These are phyloP conservation scores for Stenchaetothrips biformis DNA, from an alignment of 2,888 invertebrate species.

Conservation along the genomic window DNA sequence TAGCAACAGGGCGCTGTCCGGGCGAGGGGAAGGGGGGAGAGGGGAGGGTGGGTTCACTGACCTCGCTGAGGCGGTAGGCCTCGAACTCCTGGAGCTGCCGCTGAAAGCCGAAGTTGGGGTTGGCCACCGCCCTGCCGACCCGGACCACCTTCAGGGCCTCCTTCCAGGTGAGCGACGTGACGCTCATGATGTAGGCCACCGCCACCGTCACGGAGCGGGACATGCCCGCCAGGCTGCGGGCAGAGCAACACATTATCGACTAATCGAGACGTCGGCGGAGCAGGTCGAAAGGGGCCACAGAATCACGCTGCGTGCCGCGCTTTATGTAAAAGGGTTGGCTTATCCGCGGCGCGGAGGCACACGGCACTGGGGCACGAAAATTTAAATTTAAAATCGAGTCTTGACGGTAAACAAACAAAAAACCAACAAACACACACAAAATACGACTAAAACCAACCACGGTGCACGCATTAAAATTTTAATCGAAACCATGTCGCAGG, in stretches of 20 bases:
- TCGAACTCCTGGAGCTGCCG: conserved; percentile 90
- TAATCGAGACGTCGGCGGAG: no score
- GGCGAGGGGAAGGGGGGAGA: neutral
- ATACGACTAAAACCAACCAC: no score
- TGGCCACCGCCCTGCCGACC: conserved; percentile 85
- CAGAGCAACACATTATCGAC: neutral
- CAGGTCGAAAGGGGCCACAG: no score
- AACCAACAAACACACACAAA: no score
- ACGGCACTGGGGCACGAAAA: no score
- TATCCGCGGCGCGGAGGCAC: no score
- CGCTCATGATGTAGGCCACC: conserved; percentile 94
- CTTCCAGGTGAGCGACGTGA: conserved; percentile 82
- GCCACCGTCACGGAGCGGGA: conserved; percentile 94
- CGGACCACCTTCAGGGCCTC: conserved; percentile 90
- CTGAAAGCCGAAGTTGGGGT: conserved; percentile 94
- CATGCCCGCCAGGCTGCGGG: conserved; percentile 84
- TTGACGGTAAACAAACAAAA: no score
- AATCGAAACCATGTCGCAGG: no score
- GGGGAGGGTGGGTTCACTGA: conserved; percentile 43
- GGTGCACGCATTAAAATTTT: no score
- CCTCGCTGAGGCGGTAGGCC: conserved; percentile 69
- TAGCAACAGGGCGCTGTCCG: neutral
- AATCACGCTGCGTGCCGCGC: no score
- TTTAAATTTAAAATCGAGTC: no score
- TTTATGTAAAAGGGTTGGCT: no score